Evolutionary conservation across 2,888 invertebrate species (phyloP).

Genomic region (Electrophaes corylata): DNA sequence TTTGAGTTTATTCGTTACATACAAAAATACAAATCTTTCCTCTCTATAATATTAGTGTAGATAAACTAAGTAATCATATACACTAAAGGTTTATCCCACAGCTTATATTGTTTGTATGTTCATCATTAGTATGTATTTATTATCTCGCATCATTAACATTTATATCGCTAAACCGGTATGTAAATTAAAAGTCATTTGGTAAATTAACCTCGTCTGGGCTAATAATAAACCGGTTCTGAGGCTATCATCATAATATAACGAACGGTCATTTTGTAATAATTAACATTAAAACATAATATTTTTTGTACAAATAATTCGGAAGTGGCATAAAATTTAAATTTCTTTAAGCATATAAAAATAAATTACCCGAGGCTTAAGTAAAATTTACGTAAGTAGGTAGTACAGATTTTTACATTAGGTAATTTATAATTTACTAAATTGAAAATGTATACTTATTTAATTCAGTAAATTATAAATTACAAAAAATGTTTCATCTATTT

Average conservation of each 20-base stretch:
- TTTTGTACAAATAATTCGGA: slow-evolving; percentile 3
- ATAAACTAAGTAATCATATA: no score
- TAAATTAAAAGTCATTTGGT: slow-evolving; percentile 26
- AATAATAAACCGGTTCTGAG: slow-evolving; percentile 34
- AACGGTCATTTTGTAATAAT: not conserved
- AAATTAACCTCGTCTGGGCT: slow-evolving; percentile 35
- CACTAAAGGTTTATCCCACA: not conserved
- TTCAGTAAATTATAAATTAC: no score
- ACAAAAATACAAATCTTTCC: no score
- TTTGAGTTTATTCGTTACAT: no score
- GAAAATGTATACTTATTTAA: no score
- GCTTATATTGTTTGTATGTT: not conserved
- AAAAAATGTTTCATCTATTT: not conserved
- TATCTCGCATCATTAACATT: slow-evolving; percentile 10
- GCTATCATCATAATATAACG: slow-evolving; percentile 15
- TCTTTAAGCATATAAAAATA: no score
- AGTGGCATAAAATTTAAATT: not conserved
- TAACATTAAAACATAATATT: not conserved
- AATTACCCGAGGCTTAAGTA: no score
- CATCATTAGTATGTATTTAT: slow-evolving; percentile 2
- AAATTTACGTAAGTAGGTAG: no score
- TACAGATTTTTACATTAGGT: no score
- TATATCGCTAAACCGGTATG: slow-evolving; percentile 21
- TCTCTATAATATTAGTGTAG: no score
- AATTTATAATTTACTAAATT: no score